These are phyloP conservation scores for Oppia nitens DNA, from an alignment of 1,140 invertebrate genomes.

Conservation along the genomic window DNA sequence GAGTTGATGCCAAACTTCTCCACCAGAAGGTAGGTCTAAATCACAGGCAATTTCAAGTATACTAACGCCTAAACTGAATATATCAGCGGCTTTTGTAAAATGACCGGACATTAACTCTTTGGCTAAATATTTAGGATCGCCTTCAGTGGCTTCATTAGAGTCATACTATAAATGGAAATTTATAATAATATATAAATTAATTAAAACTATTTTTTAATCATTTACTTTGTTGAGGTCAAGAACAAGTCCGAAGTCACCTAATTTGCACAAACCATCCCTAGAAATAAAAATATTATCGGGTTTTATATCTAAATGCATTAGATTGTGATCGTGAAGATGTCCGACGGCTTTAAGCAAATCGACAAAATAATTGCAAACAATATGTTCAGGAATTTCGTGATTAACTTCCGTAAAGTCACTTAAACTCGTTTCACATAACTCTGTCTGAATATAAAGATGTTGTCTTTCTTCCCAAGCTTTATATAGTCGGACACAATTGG, in stretches of 20 bases:
- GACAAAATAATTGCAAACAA: slow-evolving; percentile 36
- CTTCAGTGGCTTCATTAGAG: slow-evolving; percentile 41
- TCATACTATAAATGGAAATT: slow-evolving; percentile 27
- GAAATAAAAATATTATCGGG: slow-evolving; percentile 52
- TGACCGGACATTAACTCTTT: slow-evolving; percentile 46
- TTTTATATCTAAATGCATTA: slow-evolving; percentile 58
- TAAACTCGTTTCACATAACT: slow-evolving; percentile 43
- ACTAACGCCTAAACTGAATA: slow-evolving; percentile 49
- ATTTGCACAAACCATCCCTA: slow-evolving; percentile 39
- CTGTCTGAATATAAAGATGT: slow-evolving; percentile 51
- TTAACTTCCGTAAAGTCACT: slow-evolving; percentile 23
- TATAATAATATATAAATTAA: slow-evolving; percentile 3
- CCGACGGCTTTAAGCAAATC: slow-evolving; percentile 41
- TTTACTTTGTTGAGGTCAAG: slow-evolving; percentile 41
- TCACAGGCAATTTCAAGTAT: slow-evolving; percentile 51
- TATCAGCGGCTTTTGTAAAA: slow-evolving; percentile 38
- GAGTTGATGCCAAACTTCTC: slow-evolving; percentile 47
- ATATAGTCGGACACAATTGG: slow-evolving; percentile 46
- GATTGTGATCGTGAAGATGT: slow-evolving; percentile 44
- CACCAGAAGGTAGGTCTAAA: slow-evolving; percentile 47
- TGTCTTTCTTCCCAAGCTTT: slow-evolving; percentile 55
- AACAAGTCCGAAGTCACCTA: slow-evolving; percentile 57
- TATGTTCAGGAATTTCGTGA: slow-evolving; percentile 33
- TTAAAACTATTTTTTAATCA: background rate
- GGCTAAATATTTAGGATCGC: slow-evolving; percentile 56